Conservation (phyloP, 2,113 vertebrate genomes). For the Antechinus flavipes region DNA sequence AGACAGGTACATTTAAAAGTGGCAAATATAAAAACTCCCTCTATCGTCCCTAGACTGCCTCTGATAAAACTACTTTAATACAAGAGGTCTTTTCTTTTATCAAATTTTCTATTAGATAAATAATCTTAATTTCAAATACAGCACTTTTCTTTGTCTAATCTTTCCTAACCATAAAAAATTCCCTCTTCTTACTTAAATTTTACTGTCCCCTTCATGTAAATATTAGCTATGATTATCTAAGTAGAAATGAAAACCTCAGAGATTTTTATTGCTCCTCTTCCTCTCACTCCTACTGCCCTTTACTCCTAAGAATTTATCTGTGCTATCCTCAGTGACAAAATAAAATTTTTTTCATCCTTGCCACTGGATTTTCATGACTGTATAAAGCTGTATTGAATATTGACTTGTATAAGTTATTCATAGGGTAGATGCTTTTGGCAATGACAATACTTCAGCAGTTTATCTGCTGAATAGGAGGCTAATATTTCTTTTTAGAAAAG, state of each 20-base stretch:
- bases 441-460: conserved; percentile 33
- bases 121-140: conserved; percentile 42
- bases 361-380: conserved; percentile 46
- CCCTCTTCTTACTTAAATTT: not conserved
- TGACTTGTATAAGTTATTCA: conserved; percentile 24
- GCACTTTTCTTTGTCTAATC: not conserved
- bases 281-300: not conserved
- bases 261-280: not conserved
- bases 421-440: conserved; percentile 42
- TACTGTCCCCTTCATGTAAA: not conserved
- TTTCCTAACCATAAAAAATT: conserved; percentile 6
- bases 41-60: not conserved
- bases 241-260: not conserved
- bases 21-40: not conserved
- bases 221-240: not conserved
- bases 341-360: conserved; percentile 37
- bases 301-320: conserved; percentile 34
- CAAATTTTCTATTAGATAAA: not conserved
- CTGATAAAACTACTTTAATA: not conserved
- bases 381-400: conserved; percentile 29
- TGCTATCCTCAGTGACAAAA: conserved; percentile 51
- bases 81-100: not conserved
- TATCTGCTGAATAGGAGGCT: conserved; percentile 24
- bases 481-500: conserved; percentile 38
- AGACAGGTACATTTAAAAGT: not conserved